phyloP scores from a whole-genome alignment of 1,140 invertebrate genomes.

The Nomia melanderi region DNA sequence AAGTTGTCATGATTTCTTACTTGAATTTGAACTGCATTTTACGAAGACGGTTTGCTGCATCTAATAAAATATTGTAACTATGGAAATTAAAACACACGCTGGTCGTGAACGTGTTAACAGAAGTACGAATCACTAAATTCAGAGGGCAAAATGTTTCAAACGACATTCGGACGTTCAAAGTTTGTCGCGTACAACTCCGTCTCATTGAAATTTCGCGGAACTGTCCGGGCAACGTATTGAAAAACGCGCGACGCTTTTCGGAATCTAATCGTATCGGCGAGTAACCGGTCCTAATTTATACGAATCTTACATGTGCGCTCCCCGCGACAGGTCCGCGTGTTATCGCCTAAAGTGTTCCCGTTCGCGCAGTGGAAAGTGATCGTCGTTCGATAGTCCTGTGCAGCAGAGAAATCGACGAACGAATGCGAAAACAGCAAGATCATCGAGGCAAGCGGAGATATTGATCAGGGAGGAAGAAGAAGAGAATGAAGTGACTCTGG shows the following conservation, averaged over 20 bases:
- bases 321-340: not conserved
- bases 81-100: too few relatives aligned
- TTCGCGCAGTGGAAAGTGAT: conserved; percentile 6
- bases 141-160: too few relatives aligned
- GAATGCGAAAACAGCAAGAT: too few relatives aligned
- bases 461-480: not conserved
- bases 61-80: too few relatives aligned
- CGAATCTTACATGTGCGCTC: not conserved
- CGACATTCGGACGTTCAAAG: too few relatives aligned
- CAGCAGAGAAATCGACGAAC: too few relatives aligned
- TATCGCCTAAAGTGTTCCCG: not conserved
- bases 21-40: too few relatives aligned
- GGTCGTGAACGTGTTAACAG: too few relatives aligned
- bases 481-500: not conserved
- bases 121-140: too few relatives aligned
- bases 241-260: not conserved
- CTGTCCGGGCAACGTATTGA: conserved; percentile 6
- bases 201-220: not conserved
- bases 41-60: too few relatives aligned
- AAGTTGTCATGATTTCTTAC: too few relatives aligned
- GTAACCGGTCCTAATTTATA: not conserved
- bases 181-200: not conserved
- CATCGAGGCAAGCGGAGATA: not conserved
- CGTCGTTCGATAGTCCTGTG: too few relatives aligned
- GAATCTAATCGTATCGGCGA: not conserved